phyloP scores from a whole-genome alignment of 2,797 vertebrate species.

The Acipenser oxyrinchus region DNA sequence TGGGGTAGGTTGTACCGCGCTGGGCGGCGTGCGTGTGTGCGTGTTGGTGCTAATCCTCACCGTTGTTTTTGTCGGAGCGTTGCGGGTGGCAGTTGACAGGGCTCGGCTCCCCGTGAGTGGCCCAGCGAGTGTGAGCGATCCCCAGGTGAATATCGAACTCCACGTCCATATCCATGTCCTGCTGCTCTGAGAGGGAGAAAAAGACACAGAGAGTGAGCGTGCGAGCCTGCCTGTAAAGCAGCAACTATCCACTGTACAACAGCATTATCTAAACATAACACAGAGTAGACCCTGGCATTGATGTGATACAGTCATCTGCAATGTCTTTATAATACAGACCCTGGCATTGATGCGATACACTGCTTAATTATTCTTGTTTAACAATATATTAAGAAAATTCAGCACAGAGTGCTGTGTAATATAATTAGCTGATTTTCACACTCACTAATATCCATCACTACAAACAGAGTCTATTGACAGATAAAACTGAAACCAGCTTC shows the following conservation, averaged over 20 bases:
- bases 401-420: too few relatives aligned
- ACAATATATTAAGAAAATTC: too few relatives aligned
- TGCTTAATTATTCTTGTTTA: too few relatives aligned
- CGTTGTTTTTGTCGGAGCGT: conserved; percentile 89
- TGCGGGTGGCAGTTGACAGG: conserved; percentile 94
- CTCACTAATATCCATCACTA: too few relatives aligned
- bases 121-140: conserved; percentile 96
- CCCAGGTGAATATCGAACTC: conserved; percentile 93
- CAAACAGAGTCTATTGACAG: too few relatives aligned
- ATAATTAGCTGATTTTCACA: too few relatives aligned
- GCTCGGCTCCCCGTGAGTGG: conserved; percentile 86
- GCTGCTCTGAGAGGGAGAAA: conserved; percentile 64
- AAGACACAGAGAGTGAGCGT: not conserved
- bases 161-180: conserved; percentile 85
- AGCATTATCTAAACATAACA: not conserved
- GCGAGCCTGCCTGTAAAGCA: not conserved
- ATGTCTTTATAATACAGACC: too few relatives aligned
- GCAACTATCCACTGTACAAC: not conserved
- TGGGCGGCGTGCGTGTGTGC: not conserved
- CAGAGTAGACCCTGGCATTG: not conserved
- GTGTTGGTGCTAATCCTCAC: conserved; percentile 47
- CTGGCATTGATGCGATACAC: too few relatives aligned
- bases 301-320: not conserved
- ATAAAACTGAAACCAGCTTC: not conserved
- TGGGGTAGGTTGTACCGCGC: not conserved